Base-by-base conservation (phyloP, 2,113 vertebrate species). In the Mungos mungo region DNA sequence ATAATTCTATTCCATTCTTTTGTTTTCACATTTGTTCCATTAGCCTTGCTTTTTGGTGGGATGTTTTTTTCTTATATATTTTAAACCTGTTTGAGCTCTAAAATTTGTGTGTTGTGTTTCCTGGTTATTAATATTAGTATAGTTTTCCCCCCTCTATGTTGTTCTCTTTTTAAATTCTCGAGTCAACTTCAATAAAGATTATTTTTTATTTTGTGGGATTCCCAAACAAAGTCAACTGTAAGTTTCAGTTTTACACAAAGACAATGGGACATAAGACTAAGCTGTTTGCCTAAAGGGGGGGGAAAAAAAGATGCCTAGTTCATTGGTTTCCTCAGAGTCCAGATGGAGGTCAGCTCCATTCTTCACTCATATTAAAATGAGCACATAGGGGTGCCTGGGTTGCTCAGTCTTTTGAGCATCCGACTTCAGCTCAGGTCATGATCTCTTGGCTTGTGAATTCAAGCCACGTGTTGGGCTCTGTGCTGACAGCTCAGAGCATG, bases 221-320 rank as follows among this genome's bases (percentile, higher is more conserved):
- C 12, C 7, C 50, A 72, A 74, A 45, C 5, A 45, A 93, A 76
- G 5, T 79, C 47, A 91, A 25, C 27, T n/a, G 1, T 23, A 69
- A 14, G 1, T 66, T 97, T 93, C 52, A 81, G 7, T 29, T 89
- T 93, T 54, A 52, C 5, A 52, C 8, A 60, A 92, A 93, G 50
- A 57, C 1, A 8, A 66, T 74, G 27, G 35, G 27, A n/a, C 11
- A 63, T 29, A 5, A 52, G 7, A 45, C 5, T 65, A n/a, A 52
- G 9, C 14, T 19, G 25, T 79, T 68, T 79, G 27, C 12, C 80
- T 90, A 23, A 81, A 77, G 38, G 41, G 41, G 41, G 38, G 41
- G 41, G 5, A 52, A 38, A 66, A 33, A 76, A 21, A 41, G 27
- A 10, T 41, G 23, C 7, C 10, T 2, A 33, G 1, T 25, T 47